Conservation (phyloP, 2,888 invertebrate species). For the Thereva unica region DNA sequence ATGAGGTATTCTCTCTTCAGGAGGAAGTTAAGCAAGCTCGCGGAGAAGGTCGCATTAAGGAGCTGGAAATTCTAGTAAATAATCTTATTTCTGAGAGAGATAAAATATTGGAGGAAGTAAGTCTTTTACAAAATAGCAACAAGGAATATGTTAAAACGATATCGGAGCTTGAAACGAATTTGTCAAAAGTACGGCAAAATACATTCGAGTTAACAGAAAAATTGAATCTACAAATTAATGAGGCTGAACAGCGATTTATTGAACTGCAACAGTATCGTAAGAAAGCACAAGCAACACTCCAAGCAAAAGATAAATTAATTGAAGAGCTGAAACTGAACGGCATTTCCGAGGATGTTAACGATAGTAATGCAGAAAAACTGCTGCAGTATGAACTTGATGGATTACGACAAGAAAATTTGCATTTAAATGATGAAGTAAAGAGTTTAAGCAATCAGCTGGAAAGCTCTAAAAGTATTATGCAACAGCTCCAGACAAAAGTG, state of each 20-base stretch:
- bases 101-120: constrained; percentile 46
- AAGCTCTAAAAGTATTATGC: constrained; percentile 35
- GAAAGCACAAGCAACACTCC: constrained; percentile 77
- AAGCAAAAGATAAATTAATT: constrained; percentile 76
- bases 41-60: constrained; percentile 46
- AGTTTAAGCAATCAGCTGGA: constrained; percentile 46
- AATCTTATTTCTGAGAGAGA: constrained; percentile 49
- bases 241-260: constrained; percentile 56
- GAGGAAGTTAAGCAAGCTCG: constrained; percentile 49
- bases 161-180: constrained; percentile 53
- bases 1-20: constrained; percentile 46
- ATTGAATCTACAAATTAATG: constrained; percentile 59
- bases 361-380: constrained; percentile 49
- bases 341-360: constrained; percentile 40
- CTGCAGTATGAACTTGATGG: constrained; percentile 66
- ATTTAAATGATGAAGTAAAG: constrained; percentile 48
- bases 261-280: constrained; percentile 77
- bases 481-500: constrained; percentile 34
- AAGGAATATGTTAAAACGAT: constrained; percentile 53
- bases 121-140: constrained; percentile 46
- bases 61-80: constrained; percentile 48
- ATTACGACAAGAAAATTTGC: constrained; percentile 56
- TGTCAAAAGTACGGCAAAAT: constrained; percentile 58
- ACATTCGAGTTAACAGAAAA: constrained; percentile 59
- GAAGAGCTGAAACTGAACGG: constrained; percentile 60